These are phyloP conservation scores for Arctopsyche grandis DNA, from an alignment of 1,140 invertebrate genomes.

Conservation along the genomic window DNA sequence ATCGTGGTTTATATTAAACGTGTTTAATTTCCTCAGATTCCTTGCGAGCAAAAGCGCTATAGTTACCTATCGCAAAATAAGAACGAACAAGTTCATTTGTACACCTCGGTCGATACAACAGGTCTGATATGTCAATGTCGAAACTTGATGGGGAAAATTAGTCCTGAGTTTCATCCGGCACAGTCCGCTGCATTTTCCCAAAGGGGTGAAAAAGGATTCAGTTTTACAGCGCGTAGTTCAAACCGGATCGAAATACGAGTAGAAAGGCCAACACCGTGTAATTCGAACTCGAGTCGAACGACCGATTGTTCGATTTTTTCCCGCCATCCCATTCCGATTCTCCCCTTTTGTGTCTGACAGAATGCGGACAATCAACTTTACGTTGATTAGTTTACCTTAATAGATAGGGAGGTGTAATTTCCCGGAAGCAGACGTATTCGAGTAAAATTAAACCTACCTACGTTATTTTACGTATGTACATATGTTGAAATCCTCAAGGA, in stretches of 20 bases:
- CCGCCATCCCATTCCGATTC: conserved; percentile 24
- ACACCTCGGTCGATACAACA: conserved; percentile 35
- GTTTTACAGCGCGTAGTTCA: conserved; percentile 14
- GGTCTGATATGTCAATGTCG: conserved; percentile 37
- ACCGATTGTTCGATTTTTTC: conserved; percentile 8
- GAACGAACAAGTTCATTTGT: conserved; percentile 28
- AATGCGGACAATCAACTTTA: conserved; percentile 20
- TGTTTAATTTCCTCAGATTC: too few species aligned
- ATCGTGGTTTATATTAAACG: too few species aligned
- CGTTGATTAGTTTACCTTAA: conserved; percentile 48
- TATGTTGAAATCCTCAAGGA: too few species aligned
- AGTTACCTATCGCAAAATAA: neutral
- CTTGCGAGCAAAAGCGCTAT: neutral
- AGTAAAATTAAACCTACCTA: too few species aligned
- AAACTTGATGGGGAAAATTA: conserved; percentile 39
- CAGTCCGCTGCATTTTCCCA: too few species aligned
- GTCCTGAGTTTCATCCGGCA: conserved; percentile 17
- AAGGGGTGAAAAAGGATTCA: neutral
- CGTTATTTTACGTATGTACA: too few species aligned
- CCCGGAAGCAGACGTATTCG: neutral
- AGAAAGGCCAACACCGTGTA: neutral
- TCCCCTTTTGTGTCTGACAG: conserved; percentile 14
- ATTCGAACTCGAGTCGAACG: neutral
- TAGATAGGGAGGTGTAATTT: conserved; percentile 32
- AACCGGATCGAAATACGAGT: neutral